Base-by-base conservation (phyloP, 2,888 invertebrate species). In the Leptinotarsa tumamoca region DNA sequence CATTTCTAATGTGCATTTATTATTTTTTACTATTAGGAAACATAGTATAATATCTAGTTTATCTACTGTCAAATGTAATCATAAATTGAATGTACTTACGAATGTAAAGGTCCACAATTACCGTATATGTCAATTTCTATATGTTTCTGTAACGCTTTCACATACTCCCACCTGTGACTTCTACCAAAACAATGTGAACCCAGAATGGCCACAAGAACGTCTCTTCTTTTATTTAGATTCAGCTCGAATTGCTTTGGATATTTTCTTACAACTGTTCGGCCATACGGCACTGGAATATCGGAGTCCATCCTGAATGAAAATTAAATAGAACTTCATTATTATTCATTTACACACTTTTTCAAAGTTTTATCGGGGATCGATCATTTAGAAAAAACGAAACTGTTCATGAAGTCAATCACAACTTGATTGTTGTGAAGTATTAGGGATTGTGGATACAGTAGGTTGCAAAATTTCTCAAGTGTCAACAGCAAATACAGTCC, bases 241-340 rank as follows among this genome's bases (percentile, higher is more conserved):
- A 82, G 73, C n/a, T 72, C 67, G 10, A 79, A 76, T 33, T 79
- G 66, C 50, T 66, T 71, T 4, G 78, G 67, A 1, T 73, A 52
- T 74, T 82, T 79, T 27, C 80, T 75, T 13, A 88, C 81, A 2
- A 92, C 74, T 3, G 91, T 91, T 67, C 93, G 89, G 0, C 93
- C 93, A 74, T 93, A 93, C 0, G 93, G 92, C 4, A 93, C 92
- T 0, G 93, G 93, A 18, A 93, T 89, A 80, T 93, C 93, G 3
- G 93, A 90, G 78, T 92, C 91, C 84, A 88, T 90, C 83, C 94
- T 92, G 87, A 84, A 91, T 21, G 13, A 56, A n/a, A 21, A 56
- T n/a, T 56, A 3, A 10, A 43, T 43, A 43, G 3, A 43, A 43
- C 43, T 43, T 43, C 3, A 43, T 43, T 43, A 13, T 10, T 43